Conservation (phyloP, 2,888 invertebrate species). For the Drosophila greeni region DNA sequence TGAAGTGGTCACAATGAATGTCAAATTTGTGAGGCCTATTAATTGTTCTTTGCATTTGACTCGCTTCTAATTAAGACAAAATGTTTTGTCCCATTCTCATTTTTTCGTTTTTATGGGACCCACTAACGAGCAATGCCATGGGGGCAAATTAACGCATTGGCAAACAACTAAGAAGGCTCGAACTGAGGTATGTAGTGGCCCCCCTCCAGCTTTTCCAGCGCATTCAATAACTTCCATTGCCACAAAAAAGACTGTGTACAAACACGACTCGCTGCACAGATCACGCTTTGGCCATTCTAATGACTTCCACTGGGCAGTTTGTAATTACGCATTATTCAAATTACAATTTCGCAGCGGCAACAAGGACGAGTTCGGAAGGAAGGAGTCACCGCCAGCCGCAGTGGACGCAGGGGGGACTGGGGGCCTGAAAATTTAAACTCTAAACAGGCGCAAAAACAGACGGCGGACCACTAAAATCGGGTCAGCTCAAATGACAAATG, state of each 20-base stretch:
- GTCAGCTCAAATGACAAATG: slow-evolving; percentile 71
- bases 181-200: background rate
- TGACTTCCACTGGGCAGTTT: slow-evolving; percentile 62
- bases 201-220: background rate
- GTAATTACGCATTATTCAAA: slow-evolving; percentile 72
- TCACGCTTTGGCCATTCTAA: slow-evolving; percentile 60
- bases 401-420: background rate
- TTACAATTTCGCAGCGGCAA: slow-evolving; percentile 57
- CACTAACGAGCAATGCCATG: slow-evolving; percentile 49
- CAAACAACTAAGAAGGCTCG: slow-evolving; percentile 13
- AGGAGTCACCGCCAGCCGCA: slow-evolving; percentile 3
- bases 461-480: slow-evolving; percentile 66
- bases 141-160: slow-evolving; percentile 51
- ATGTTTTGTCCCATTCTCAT: slow-evolving; percentile 38
- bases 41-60: slow-evolving; percentile 61
- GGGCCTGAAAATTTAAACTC: slow-evolving; percentile 58
- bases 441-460: slow-evolving; percentile 65
- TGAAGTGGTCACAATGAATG: slow-evolving; percentile 58
- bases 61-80: slow-evolving; percentile 66
- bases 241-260: slow-evolving; percentile 22
- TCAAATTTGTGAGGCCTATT: slow-evolving; percentile 69
- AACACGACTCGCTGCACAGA: slow-evolving; percentile 45
- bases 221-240: slow-evolving; percentile 7
- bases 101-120: slow-evolving; percentile 12
- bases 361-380: slow-evolving; percentile 7